Evolutionary conservation across 2,888 invertebrate species (phyloP), one percentile per base, ranked within the genome.

Genomic region (Bursaphelenchus okinawaensis): DNA sequence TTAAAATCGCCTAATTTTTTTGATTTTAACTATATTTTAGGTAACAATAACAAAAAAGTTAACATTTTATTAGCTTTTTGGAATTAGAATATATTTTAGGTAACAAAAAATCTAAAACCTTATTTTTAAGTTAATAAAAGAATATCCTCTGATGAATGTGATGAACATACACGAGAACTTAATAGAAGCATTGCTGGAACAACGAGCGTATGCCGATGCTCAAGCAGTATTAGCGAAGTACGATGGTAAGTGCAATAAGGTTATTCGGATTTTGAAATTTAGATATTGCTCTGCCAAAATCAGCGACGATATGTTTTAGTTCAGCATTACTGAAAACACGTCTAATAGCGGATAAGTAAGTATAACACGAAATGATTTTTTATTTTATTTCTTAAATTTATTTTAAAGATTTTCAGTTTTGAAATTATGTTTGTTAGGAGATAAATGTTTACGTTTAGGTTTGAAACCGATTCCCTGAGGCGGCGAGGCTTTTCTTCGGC

Each of bases 141-240:
- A 96, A 86, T 93, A 93, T 77, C 93, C 94, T 12, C 91, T 93
- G 78, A 90, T 94, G 88, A 91, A 90, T 83, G 90, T 93, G 69
- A 87, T 94, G 70, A 91, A 92, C 83, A 90, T 93, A 74, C 93
- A 93, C 83, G 96, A 96, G 86, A 95, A 95, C 86, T 87, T 96
- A 73, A 91, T 96, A 76, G 96, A 96, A 86, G 91, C 91, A 62
- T 86, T 95, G 75, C 86, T 96, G 64, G 95, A 95, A 85, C 90
- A 93, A 88, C 93, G 93, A 84, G 91, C 92, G 0, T 96, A 93
- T 84, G 92, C 93, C 4, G 96, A 96, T 86, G 95, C 92, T 55
- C 93, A 93, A 84, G 91, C 91, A 40, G 90, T 93, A 20, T 85
- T 93, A 70, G 91, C 92, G 20, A 91, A 91, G 85, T 91, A 92